Evolutionary conservation across 53 echinoderm and acorn worm species (phyloP), one percentile per base, ranked within the genome.

Genomic region (Antedon mediterranea): DNA sequence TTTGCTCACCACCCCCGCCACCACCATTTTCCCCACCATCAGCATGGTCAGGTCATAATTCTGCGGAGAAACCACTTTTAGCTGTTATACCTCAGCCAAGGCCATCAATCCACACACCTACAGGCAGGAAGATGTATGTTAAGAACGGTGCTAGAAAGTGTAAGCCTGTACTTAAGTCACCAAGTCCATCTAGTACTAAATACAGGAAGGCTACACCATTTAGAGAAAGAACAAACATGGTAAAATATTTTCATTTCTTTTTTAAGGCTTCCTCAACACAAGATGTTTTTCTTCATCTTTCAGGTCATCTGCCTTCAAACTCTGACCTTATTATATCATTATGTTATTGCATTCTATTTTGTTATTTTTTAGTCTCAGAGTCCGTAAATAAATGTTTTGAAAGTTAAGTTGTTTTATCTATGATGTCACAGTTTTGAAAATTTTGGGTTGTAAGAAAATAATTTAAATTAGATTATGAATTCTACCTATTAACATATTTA

Each of bases 201-300:
- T 28, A 27, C 29, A 28, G 33, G 32, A 34, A n/a, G 72, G 31
- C 76, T 43, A 86, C 57, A 43, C 87, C 83, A 34, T 79, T 86
- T 32, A 43, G 43, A 71, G 83, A 82, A 76, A 86, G 78, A 41
- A 86, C 87, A 75, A 86, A 86, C 43, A 86, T 79, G 30, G 87
- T 75, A 32, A 74, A 74, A 37, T 27, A 3, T 8, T 11, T 73
- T 8, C 74, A 6, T 30, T 30, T 30, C 4, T 9, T 8, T 11
- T 8, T 11, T 11, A 37, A 37, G 37, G 4, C 11, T 37, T 37
- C 4, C 4, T 37, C 37, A 37, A 4, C 11, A 37, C 4, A 37
- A 37, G 4, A 37, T 37, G 4, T 37, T 37, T 37, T 37, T 11
- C 37, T n/a, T n/a, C n/a, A n/a, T n/a, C n/a, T n/a, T n/a, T n/a